Conservation (phyloP, 2,888 invertebrate species). For the Chalcis sispes region DNA sequence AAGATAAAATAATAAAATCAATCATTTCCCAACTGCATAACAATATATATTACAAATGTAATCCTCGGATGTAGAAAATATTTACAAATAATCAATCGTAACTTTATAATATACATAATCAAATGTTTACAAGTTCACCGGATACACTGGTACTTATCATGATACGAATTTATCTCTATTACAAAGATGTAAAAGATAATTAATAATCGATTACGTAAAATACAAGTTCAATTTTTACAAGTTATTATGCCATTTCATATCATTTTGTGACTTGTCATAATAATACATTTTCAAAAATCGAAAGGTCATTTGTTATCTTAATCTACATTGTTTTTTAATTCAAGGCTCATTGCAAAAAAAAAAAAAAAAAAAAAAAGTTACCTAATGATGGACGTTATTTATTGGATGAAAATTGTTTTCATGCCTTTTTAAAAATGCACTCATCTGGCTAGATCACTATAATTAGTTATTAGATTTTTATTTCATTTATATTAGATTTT, state of each 20-base stretch:
- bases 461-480: background rate
- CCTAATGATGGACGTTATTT: background rate
- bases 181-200: background rate
- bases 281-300: no score
- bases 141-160: no score
- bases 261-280: no score
- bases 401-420: slow-evolving; percentile 5
- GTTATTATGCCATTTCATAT: no score
- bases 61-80: slow-evolving; percentile 15
- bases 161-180: background rate
- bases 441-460: background rate
- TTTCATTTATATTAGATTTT: no score
- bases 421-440: background rate
- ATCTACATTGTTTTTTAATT: no score
- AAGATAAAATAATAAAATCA: no score
- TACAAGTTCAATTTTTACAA: background rate
- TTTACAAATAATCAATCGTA: background rate
- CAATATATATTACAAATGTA: slow-evolving; percentile 23
- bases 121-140: no score
- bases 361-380: no score
- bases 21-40: background rate
- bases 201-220: background rate
- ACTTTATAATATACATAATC: background rate
- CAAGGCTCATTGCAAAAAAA: no score
- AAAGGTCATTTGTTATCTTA: no score